Evolutionary conservation across 2,113 vertebrate species (phyloP), one percentile per base, ranked within the genome.

Genomic region (Axis porcinus): DNA sequence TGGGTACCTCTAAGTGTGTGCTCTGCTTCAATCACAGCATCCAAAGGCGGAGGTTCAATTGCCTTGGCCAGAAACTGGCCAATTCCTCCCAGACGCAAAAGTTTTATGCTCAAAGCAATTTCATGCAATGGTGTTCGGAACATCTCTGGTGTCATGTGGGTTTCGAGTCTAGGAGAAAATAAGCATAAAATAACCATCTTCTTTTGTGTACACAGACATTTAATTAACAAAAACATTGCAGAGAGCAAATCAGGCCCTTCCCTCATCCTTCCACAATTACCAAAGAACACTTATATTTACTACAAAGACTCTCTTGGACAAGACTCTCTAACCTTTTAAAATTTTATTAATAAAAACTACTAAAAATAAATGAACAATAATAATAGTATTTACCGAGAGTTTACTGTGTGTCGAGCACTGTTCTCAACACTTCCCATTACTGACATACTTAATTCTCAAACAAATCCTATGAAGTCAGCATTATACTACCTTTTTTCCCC

Each of bases 31-130:
- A 99, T 99, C 60, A 99, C 99, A 0, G 99, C 99, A 90, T 99
- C 99, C 98, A 99, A 97, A 0, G 99, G 99, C 0, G 99, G 99
- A 0, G 99, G 99, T 82, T 99, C 99, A n/a, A 99, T 99, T n/a
- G 99, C 99, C 97, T 99, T 99, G 54, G 99, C 99, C 98, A 99
- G 97, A 91, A 99, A 99, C 2, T 99, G 99, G 2, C 99, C 99
- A 6, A 99, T 99, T 84, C 98, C 99, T 7, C 99, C 99, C 16
- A 99, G 98, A 0, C 99, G 98, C 93, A 99, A 98, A 86, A 99
- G 99, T 85, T 99, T 99, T 98, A 99, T 99, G 98, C 99, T 99
- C 95, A 99, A 98, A 25, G 99, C 99, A 8, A 99, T 99, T 97
- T 99, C 99, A 14, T 99, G 99, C 27, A 99, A 98, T 0, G 99